Base-by-base conservation (phyloP, 2,888 invertebrate species). In the Melanostoma scalare region DNA sequence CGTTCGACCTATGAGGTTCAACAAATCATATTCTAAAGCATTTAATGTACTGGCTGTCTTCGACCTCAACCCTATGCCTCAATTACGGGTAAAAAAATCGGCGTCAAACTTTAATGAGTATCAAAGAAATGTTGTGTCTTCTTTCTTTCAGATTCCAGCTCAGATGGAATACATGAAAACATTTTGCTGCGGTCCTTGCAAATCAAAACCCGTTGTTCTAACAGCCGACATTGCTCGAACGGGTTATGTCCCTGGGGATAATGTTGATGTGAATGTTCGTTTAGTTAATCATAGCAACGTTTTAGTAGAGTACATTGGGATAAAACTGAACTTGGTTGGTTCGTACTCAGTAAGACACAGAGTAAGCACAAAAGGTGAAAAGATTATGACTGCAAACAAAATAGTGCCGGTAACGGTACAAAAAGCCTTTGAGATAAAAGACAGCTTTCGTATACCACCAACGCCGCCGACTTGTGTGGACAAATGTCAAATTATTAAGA, bases 1-100 rank as follows among this genome's bases (percentile, higher is more conserved):
- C 9, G 96, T 96, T 88, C 92, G 96, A 6, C 96, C 97, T 20
- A 96, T 96, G 96, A 96, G 96, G 88, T 95, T 95, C 89, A 96
- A 97, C 91, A 88, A 89, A 58, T 87, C 87, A 4, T 90, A 87
- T 55, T 95, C 95, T 89, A 93, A 93, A 87, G 94, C 94, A 1
- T 96, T 97, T 88, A 96, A 95, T 50, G 95, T 97, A 3, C 92
- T 20, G 20, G 20, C 20, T 20, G 20, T 20, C 20, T 96, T 52
- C 94, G 95, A 86, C 93, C 94, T 5, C 92, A 20, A 20, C 20
- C 20, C 20, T 1, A 0, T 20, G 20, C 20, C 20, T 20, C 20
- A 20, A 20, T 1, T 20, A 20, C 20, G 20, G 20, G 20, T 20
- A 20, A 20, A 20, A 20, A 20, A 20, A 20, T 20, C 20, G 1